Evolutionary conservation across 1,140 invertebrate genomes (phyloP), one percentile per base, ranked within the genome.

Genomic region (Zelostemma sp.): DNA sequence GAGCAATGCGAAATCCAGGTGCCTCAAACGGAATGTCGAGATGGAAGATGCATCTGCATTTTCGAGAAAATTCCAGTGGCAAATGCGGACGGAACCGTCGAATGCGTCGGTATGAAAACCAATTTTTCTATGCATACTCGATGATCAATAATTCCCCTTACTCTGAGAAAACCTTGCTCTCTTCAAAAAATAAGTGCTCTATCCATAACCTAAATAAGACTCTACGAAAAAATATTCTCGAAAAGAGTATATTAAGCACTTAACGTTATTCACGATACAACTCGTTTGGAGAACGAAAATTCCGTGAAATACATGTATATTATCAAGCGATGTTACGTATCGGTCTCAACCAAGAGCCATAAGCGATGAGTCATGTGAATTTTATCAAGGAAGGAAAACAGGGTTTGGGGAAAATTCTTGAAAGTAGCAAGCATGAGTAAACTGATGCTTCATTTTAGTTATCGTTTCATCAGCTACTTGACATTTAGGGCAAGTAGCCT

Each of bases 1-100:
- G 92, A 93, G 74, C 93, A 95, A 86, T 94, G 93, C 83, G 92
- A 94, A 75, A 85, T 84, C 33, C 82, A 83, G 54, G 88, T 90
- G 40, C 85, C 85, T 45, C 89, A 91, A 82, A 93, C 92, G 5
- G 91, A 93, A 80, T 95, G 93, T 83, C 86, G 90, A 14, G 92
- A 94, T 73, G 89, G 90, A 8, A 83, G 90, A 2, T 95, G 93
- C 79, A 88, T 87, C 43, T 95, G 93, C 77, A 88, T 89, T 41
- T 94, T 91, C 84, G 92, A 94, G 75, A 91, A 91, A 87, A 86
- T 89, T 18, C 89, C 92, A 16, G 81, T 91, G 48, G 9, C 11
- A 40, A 2, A 40, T 11, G 3, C 35, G n/a, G 35, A 40, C 35
- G 35, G 35, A 40, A 40, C 3, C n/a, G 35, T 40, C 35, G 35